A percentile compares a stretch with the other conserved stretches of the same genome.
Evolutionary conservation across 2,113 vertebrate species (phyloP).

Genomic region (Siniperca knerii): DNA sequence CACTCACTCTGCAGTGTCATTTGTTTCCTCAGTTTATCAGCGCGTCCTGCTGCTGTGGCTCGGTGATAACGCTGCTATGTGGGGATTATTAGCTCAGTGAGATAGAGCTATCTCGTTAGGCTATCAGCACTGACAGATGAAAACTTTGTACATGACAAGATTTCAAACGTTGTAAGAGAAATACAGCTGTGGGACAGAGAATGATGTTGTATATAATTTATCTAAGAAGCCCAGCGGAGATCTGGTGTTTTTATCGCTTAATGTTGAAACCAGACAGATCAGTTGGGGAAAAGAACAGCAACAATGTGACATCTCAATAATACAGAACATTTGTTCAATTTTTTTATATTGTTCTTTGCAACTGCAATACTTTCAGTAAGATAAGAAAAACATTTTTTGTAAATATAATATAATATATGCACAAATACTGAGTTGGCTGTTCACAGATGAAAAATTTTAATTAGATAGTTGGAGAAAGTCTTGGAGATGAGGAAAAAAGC

Average conservation of each 20-base stretch:
- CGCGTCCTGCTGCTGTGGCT: conserved; percentile 17
- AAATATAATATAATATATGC: no score
- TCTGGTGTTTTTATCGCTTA: no score
- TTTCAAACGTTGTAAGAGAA: background rate
- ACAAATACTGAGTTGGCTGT: no score
- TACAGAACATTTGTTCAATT: no score
- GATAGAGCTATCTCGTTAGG: conserved; percentile 44
- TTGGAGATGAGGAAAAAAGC: no score
- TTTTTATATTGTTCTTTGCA: no score
- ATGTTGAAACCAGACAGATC: no score
- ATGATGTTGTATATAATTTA: background rate
- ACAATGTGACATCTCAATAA: no score
- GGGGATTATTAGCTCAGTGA: conserved; percentile 26
- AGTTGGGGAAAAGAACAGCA: no score
- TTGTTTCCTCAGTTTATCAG: conserved; percentile 58
- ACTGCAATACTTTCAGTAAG: no score
- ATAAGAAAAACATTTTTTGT: no score
- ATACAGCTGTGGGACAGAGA: background rate
- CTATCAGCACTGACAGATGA: background rate
- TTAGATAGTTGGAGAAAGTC: no score
- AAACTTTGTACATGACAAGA: conserved; percentile 7
- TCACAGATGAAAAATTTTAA: background rate
- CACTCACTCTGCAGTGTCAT: conserved; percentile 54
- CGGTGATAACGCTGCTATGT: conserved; percentile 61
- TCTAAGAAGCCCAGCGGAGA: background rate